Evolutionary conservation across 2,888 invertebrate species (phyloP).

Genomic region (Eristalis pertinax): DNA sequence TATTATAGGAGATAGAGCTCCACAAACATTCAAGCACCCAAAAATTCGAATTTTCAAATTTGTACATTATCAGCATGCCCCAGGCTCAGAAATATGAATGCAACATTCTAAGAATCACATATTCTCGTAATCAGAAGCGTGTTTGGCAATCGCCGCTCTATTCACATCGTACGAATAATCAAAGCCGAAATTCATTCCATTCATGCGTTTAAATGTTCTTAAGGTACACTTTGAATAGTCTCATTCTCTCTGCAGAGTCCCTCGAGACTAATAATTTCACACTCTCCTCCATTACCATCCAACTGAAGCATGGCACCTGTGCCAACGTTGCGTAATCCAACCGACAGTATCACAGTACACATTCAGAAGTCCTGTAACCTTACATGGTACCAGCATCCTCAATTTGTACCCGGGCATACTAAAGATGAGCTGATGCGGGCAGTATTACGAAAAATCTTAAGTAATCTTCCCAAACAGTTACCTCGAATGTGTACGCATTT

Average conservation of each 20-base stretch:
- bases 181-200: neutral
- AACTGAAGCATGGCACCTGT: constrained; percentile 39
- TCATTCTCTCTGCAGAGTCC: neutral
- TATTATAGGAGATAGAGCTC: too few species aligned
- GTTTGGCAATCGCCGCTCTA: too few species aligned
- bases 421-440: constrained; percentile 29
- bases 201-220: neutral
- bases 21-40: too few species aligned
- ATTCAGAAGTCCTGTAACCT: constrained; percentile 60
- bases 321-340: constrained; percentile 1
- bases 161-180: too few species aligned
- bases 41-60: too few species aligned
- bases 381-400: constrained; percentile 29
- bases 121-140: too few species aligned
- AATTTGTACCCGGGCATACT: constrained; percentile 54
- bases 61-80: too few species aligned
- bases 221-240: neutral
- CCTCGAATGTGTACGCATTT: constrained; percentile 25
- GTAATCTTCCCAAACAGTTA: constrained; percentile 57
- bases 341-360: constrained; percentile 17
- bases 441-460: constrained; percentile 24
- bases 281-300: constrained; percentile 40
- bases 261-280: constrained; percentile 25
- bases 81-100: too few species aligned
- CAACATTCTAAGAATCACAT: too few species aligned